A percentile compares a stretch with the other conserved stretches of the same genome.
Conservation (phyloP, 2,113 vertebrate species). For the Barnardius zonarius region DNA sequence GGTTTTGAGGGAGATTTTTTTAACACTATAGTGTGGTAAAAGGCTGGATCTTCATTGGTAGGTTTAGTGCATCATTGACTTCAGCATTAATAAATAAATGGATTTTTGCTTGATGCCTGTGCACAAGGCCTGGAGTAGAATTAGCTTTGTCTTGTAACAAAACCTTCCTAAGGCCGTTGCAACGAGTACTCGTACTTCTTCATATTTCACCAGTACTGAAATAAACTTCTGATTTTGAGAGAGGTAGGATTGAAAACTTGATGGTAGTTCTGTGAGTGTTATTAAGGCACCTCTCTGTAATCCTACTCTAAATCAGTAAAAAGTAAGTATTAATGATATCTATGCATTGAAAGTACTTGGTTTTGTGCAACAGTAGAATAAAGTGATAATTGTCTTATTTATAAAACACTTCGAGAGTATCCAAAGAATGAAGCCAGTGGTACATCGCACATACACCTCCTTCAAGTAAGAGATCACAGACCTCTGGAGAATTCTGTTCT, state of each 20-base stretch:
- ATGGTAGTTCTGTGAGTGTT: background rate
- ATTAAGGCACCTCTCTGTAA: background rate
- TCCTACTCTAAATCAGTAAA: background rate
- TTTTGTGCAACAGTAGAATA: background rate
- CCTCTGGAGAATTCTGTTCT: background rate
- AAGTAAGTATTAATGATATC: background rate
- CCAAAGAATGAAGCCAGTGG: background rate
- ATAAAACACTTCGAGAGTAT: background rate
- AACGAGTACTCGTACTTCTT: background rate
- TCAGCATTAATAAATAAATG: background rate
- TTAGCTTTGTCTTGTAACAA: background rate
- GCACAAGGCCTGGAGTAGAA: background rate
- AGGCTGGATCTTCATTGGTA: background rate
- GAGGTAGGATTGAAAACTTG: background rate
- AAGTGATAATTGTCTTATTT: background rate
- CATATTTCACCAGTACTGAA: background rate
- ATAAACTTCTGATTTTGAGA: background rate
- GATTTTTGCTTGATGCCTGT: background rate
- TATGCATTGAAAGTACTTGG: background rate
- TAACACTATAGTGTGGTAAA: background rate
- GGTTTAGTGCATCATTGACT: background rate
- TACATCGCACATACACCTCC: background rate
- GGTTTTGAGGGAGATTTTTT: background rate
- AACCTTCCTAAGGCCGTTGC: background rate
- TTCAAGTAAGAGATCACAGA: background rate